Base-by-base conservation (phyloP, 1,140 invertebrate genomes). In the Copidosoma floridanum region DNA sequence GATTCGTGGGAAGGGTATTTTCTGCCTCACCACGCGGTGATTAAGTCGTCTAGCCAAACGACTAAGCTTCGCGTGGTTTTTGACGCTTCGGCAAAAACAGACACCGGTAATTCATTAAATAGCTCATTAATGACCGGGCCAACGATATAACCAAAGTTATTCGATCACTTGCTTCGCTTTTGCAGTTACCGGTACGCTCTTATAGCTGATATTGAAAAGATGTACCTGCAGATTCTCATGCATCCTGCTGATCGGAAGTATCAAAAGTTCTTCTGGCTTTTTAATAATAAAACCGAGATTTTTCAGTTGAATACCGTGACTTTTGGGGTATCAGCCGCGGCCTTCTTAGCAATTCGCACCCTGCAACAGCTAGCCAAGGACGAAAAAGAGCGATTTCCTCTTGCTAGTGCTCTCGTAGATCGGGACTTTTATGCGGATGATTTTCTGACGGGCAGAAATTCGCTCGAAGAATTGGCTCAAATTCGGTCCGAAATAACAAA, bases 351-450 rank as follows among this genome's bases (percentile, higher is more conserved):
- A n/a, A 48, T 48, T 23, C 4, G 46, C 18, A 48, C 46, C 4
- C 8, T 48, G 10, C 12, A 21, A 23, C 26, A 32, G 14, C 21
- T 52, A n/a, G 50, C 50, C 3, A n/a, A 52, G 20, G 50, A 52
- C 29, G 50, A 52, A 52, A 5, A 21, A 16, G 14, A 32, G 7
- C 6, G 5, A 32, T 52, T 52, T 52, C 50, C 50, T 10, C 5
- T 52, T 4, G 50, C 6, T 32, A 6, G 8, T 4, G 21, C 6
- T 14, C 11, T 35, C 20, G 11, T 35, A n/a, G 4, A n/a, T 4
- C 50, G 50, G 4, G 50, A 52, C 20, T 52, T 52, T 4, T 52
- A 52, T 20, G 29, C 35, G 3, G 50, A 52, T 12, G 50, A 52
- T 23, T 35, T 48, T 5, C 10, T 48, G 18, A 21, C 18, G 5